Base-by-base conservation (phyloP, 2,113 vertebrate genomes). In the Lethenteron camtschaticum region DNA sequence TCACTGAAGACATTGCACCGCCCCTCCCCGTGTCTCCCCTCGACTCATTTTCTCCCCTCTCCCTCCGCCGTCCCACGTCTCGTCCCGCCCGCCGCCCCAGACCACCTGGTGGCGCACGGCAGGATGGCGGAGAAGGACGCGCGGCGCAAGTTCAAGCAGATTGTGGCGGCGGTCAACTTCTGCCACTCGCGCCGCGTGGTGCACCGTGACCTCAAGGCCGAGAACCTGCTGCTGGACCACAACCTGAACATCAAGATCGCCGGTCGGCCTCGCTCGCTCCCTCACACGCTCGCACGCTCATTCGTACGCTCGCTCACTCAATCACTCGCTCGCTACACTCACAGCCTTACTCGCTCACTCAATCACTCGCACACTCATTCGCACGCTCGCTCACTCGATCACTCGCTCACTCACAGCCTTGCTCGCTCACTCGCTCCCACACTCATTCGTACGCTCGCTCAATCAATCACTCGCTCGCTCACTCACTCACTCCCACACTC, bases 201-300 rank as follows among this genome's bases (percentile, higher is more conserved):
- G 60, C 60, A 66, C 60, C 60, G 60, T 16, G 60, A 66, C 60
- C 60, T 66, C 20, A 66, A 66, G 20, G 60, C 60, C 8, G 60
- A 66, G 20, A 66, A 66, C 20, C 60, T 66, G n/a, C 60, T 66
- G 60, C 20, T 66, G 60, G 60, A 66, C 60, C 20, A n/a, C 60
- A 66, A 20, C 10, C 60, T 66, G 60, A 66, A 66, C 20, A 66
- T 66, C 60, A 66, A 66, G 60, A 66, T 66, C 20, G 60, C 60
- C 20, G 60, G 60, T 20, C n/a, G 8, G 60, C 20, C 20, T 66
- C 20, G n/a, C 14, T 66, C 20, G n/a, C 60, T 66, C 60, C 8
- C 20, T 66, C 20, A n/a, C 60, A 66, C 20, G 60, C 14, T 66
- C 60, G 1, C 60, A 66, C 60, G 6, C 9, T n/a, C 60, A 3